Percentiles rank a stretch among this genome's conserved stretches.
phyloP scores from a whole-genome alignment of 2,888 invertebrate genomes.

The Tridacna gigas region DNA sequence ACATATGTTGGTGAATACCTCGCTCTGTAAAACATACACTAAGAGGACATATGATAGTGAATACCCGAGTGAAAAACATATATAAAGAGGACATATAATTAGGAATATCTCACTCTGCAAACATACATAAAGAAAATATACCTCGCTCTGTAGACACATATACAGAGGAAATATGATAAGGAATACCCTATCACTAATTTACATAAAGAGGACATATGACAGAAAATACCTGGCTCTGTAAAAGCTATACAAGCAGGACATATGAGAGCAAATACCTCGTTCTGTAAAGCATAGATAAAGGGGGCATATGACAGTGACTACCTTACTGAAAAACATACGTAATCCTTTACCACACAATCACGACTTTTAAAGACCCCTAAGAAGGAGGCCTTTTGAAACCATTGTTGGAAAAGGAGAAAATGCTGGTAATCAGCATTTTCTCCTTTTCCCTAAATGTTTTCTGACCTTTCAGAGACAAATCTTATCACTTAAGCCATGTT shows the following conservation, averaged over 20 bases:
- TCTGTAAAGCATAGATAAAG: too few relatives aligned
- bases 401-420: not conserved
- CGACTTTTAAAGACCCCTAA: not conserved
- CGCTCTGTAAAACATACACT: too few relatives aligned
- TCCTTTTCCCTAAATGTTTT: conserved; percentile 1
- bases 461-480: not conserved
- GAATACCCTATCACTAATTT: too few relatives aligned
- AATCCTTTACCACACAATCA: not conserved
- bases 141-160: conserved; percentile 91
- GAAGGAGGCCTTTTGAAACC: not conserved
- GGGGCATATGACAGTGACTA: too few relatives aligned
- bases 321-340: too few relatives aligned
- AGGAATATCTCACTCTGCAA: conserved; percentile 95
- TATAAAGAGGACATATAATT: conserved; percentile 99
- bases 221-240: too few relatives aligned
- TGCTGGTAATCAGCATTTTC: not conserved
- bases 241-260: too few relatives aligned
- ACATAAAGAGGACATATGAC: too few relatives aligned
- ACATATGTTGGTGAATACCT: too few relatives aligned
- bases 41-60: too few relatives aligned
- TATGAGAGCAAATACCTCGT: too few relatives aligned
- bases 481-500: not conserved
- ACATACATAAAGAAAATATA: conserved; percentile 87
- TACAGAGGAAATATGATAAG: too few relatives aligned
- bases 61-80: conserved; percentile 2